Percentiles rank a stretch among this genome's conserved stretches.
These are phyloP conservation scores for Pissodes strobi DNA, from an alignment of 1,140 invertebrate species.

Conservation along the genomic window DNA sequence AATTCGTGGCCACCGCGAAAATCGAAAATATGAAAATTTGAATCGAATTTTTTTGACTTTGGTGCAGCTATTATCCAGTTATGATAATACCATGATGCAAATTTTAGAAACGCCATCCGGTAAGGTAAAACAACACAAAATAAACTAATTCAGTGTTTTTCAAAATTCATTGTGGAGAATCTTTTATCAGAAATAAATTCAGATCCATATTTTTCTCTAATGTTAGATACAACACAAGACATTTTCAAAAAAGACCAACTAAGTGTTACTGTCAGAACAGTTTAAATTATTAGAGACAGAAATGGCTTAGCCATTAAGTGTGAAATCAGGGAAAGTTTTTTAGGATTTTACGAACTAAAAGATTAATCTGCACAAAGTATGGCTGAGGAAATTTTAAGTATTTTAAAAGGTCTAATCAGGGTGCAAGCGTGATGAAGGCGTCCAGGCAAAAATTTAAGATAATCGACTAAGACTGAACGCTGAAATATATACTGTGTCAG, in stretches of 20 bases:
- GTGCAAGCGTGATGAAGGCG: neutral
- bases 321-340: neutral
- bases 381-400: neutral
- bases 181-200: neutral
- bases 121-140: neutral
- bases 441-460: neutral
- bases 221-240: neutral
- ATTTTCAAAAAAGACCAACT: neutral
- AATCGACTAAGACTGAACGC: too few species aligned
- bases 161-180: too few species aligned
- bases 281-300: neutral
- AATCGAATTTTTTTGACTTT: neutral
- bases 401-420: neutral
- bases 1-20: neutral
- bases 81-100: too few species aligned
- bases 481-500: neutral
- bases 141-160: neutral
- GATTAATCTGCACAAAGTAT: neutral
- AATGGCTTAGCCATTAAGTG: neutral
- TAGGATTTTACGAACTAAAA: too few species aligned
- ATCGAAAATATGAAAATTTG: neutral
- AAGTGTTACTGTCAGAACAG: neutral
- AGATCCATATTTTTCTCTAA: neutral
- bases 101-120: neutral
- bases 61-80: neutral